Base-by-base conservation (phyloP, 2,113 vertebrate genomes). In the Mionectes macconnelli region DNA sequence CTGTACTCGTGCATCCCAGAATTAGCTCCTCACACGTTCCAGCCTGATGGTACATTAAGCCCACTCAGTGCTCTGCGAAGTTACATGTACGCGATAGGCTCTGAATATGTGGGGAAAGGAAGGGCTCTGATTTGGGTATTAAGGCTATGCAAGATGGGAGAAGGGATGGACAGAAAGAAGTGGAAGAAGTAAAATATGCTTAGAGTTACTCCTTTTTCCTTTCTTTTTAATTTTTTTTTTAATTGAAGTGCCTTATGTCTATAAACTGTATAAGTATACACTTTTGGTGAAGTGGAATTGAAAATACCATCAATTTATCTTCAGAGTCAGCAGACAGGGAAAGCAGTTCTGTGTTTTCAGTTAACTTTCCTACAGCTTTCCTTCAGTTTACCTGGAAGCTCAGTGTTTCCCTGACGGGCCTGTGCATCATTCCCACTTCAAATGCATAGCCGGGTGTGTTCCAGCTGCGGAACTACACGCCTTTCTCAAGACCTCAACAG, bases 21-120 rank as follows among this genome's bases (percentile, higher is more conserved):
- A 97, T 97, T 97, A 96, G 95, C 94, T 97, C 74, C 91, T 95
- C 89, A 94, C 95, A 95, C 49, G 0, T 96, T 95, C 81, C 84
- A 97, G 91, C 93, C 91, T 96, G 96, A 94, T 96, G 77, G 93
- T 94, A 89, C 91, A 93, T 95, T 94, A 85, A 95, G 75, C 95
- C 96, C 89, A 96, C 96, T 94, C 95, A 94, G 78, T 76, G 67
- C 84, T 96, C 49, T 93, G 81, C 91, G 93, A 94, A 79, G 70
- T 87, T 83, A 89, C 45, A 47, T 66, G 62, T 73, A 73, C 8
- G 0, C 89, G 57, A 37, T 33, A 84, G 89, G 69, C 50, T 95
- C 74, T 59, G 70, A 86, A 31, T 35, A 14, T 91, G 74, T 83
- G 70, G 70, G 66, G 84, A 91, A 77, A 90, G 45, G n/a, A 89